phyloP scores from a whole-genome alignment of 2,113 vertebrate genomes.

The Proterorhinus semilunaris region DNA sequence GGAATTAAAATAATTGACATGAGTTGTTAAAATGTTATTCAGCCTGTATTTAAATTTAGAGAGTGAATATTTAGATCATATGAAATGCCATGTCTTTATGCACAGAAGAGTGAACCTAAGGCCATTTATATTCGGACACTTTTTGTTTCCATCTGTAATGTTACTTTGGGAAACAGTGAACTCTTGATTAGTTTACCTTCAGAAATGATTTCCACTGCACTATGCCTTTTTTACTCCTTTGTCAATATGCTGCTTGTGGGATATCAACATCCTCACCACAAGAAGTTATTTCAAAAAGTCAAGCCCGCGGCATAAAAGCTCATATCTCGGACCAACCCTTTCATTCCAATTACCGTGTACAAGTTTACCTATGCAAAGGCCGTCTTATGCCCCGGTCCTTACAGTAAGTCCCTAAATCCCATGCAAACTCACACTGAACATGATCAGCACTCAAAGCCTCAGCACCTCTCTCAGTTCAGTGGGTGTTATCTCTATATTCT shows the following conservation, averaged over 20 bases:
- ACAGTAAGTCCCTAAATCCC: not conserved
- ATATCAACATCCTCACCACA: not conserved
- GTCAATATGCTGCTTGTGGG: not conserved
- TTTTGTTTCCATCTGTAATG: not conserved
- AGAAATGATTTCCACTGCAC: not conserved
- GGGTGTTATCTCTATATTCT: conserved; percentile 23
- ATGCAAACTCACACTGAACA: conserved; percentile 1
- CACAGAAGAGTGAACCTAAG: too few relatives aligned
- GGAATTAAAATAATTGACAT: too few relatives aligned
- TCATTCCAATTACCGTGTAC: not conserved
- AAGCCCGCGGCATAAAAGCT: not conserved
- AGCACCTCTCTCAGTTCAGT: conserved; percentile 15
- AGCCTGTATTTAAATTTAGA: too few relatives aligned
- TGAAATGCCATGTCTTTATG: too few relatives aligned
- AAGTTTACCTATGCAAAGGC: not conserved
- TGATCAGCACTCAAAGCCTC: not conserved
- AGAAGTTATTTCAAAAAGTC: not conserved
- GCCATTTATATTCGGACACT: not conserved
- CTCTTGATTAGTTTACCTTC: not conserved
- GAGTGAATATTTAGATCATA: not conserved
- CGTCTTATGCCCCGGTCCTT: not conserved
- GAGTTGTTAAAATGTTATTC: too few relatives aligned
- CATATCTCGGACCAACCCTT: not conserved
- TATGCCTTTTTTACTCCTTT: too few relatives aligned
- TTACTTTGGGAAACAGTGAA: not conserved